phyloP scores from a whole-genome alignment of 2,113 vertebrate species.

The Poecilia latipinna region DNA sequence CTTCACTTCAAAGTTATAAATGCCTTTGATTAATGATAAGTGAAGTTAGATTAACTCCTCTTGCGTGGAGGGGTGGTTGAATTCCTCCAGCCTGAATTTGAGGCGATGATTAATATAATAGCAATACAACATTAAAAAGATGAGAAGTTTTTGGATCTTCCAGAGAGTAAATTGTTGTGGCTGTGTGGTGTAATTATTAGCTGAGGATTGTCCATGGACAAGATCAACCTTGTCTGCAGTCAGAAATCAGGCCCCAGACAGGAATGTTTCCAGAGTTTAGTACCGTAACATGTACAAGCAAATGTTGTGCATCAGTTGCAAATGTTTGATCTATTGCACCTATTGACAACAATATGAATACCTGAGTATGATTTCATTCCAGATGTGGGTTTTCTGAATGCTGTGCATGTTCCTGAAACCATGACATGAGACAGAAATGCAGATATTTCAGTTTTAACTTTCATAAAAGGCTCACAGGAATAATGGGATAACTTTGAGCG shows the following conservation, averaged over 20 bases:
- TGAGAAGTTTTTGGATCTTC: too few relatives aligned
- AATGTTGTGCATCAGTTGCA: neutral
- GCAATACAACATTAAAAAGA: too few relatives aligned
- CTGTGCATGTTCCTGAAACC: neutral
- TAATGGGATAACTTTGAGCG: constrained; percentile 16
- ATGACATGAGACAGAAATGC: constrained; percentile 7
- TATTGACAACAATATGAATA: neutral
- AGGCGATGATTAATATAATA: too few relatives aligned
- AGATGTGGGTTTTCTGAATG: neutral
- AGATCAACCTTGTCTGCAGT: neutral
- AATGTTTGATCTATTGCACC: neutral
- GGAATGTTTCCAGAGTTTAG: neutral
- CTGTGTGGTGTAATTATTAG: neutral
- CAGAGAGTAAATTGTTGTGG: too few relatives aligned
- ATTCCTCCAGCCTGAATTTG: too few relatives aligned
- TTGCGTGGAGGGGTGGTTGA: too few relatives aligned
- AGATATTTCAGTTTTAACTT: constrained; percentile 3
- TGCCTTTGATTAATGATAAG: too few relatives aligned
- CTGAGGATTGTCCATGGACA: neutral
- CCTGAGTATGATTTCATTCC: neutral
- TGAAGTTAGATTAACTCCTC: too few relatives aligned
- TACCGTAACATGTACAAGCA: neutral
- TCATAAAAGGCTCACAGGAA: constrained; percentile 12
- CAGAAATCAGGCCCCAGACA: neutral
- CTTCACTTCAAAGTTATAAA: too few relatives aligned